A percentile compares a stretch with the other conserved stretches of the same genome.
Conservation (phyloP, 2,797 vertebrate species). For the Serranus cabrilla region DNA sequence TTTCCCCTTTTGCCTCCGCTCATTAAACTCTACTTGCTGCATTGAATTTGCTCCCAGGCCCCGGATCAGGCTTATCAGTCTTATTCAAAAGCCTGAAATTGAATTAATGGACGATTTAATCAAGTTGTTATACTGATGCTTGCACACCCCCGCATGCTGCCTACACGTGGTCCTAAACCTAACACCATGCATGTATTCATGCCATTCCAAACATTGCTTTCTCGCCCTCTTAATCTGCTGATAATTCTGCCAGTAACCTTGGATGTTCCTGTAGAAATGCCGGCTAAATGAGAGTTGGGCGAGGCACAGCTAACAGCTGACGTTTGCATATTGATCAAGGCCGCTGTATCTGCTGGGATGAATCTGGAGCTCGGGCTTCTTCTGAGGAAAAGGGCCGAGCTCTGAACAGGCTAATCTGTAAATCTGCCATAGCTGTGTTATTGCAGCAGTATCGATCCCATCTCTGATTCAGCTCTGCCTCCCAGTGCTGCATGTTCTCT, state of each 20-base stretch:
- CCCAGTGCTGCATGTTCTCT: constrained; percentile 48
- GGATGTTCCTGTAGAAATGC: constrained; percentile 59
- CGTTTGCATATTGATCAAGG: constrained; percentile 76
- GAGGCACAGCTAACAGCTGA: constrained; percentile 56
- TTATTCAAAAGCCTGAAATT: constrained; percentile 67
- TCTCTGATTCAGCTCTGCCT: constrained; percentile 65
- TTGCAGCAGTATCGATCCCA: constrained; percentile 77
- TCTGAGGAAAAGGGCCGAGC: constrained; percentile 23
- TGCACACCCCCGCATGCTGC: constrained; percentile 57
- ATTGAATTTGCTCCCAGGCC: constrained; percentile 61
- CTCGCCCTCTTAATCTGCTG: constrained; percentile 50
- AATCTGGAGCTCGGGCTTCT: constrained; percentile 49
- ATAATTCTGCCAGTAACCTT: constrained; percentile 75
- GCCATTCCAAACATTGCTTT: constrained; percentile 36
- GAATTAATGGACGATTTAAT: constrained; percentile 76
- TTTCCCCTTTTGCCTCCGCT: constrained; percentile 58
- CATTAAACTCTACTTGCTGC: constrained; percentile 70
- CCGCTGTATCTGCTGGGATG: constrained; percentile 50
- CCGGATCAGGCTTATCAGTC: constrained; percentile 63
- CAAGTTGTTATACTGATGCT: constrained; percentile 65
- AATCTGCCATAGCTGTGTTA: constrained; percentile 78
- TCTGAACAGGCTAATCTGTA: constrained; percentile 74
- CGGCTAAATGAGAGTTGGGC: constrained; percentile 51
- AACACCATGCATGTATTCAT: constrained; percentile 60
- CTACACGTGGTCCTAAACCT: constrained; percentile 35